Conservation (phyloP, 2,797 vertebrate species). For the Smutsia temminckii region DNA sequence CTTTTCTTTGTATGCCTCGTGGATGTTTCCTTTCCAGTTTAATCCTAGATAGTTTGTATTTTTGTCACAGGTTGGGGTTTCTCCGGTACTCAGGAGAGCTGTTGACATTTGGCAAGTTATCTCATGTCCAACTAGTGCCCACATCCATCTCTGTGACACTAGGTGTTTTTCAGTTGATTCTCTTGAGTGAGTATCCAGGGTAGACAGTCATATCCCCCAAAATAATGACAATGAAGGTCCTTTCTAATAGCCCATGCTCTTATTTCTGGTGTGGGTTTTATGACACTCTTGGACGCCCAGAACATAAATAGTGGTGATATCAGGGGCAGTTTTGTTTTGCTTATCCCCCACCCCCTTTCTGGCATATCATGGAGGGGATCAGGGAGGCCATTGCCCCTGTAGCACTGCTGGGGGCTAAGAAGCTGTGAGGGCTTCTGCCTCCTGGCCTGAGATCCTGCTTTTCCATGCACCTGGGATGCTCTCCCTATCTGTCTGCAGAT, state of each 20-base stretch:
- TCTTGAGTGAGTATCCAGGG: background rate
- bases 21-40: background rate
- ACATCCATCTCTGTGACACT: background rate
- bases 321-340: background rate
- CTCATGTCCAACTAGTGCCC: background rate
- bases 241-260: background rate
- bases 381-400: background rate
- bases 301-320: background rate
- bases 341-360: fast-evolving
- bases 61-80: background rate
- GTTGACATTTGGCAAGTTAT: no score
- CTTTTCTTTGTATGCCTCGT: background rate
- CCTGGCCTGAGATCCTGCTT: background rate
- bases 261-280: background rate
- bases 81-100: background rate
- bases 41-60: background rate
- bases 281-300: background rate
- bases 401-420: background rate
- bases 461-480: background rate
- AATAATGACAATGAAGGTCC: background rate
- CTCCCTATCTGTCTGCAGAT: background rate
- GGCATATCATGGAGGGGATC: fast-evolving
- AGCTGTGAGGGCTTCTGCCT: background rate
- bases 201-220: background rate
- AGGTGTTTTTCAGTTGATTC: background rate